Evolutionary conservation across 2,113 vertebrate species (phyloP), one percentile per base, ranked within the genome.

Genomic region (Crotophaga sulcirostris): DNA sequence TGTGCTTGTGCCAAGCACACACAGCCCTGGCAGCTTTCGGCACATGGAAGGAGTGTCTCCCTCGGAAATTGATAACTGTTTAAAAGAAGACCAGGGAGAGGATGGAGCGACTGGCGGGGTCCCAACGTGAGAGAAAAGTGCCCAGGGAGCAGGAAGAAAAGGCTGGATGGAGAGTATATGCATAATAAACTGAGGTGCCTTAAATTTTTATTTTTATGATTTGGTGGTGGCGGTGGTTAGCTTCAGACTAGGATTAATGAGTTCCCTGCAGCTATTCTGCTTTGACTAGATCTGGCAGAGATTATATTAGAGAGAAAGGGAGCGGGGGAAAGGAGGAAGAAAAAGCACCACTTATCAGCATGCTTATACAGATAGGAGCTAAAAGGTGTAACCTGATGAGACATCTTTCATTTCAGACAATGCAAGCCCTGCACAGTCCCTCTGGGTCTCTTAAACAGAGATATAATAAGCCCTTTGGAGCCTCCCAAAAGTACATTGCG

Each of bases 1-100:
- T 97, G 96, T 97, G 91, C 60, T 81, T 60, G 55, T 97, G 97
- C 97, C 97, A 98, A n/a, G 96, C 80, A 93, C 95, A 97, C 77
- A 88, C 97, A 97, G 31, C 75, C 59, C 83, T 96, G 93, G 94
- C 93, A 94, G 93, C 90, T 88, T 84, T 79, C 23, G 9, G 87
- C 89, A 45, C 87, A 92, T 38, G 79, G 92, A 85, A 97, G 96
- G 92, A 95, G 79, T 73, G 76, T 69, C 91, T 94, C 64, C 92
- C 79, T 91, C 33, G 21, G 84, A 90, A 97, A 75, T 1, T 84
- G 87, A 94, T 91, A 95, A 94, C 62, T 94, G 70, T 93, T 94
- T 82, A 92, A 78, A 63, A 93, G 64, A 84, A 58, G 60, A 68
- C 60, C 84, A 68, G 19, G 55, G 68, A 78, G 56, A 67, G 96